Evolutionary conservation across 2,888 invertebrate species (phyloP).

Genomic region (Acrocyrtus sp.): DNA sequence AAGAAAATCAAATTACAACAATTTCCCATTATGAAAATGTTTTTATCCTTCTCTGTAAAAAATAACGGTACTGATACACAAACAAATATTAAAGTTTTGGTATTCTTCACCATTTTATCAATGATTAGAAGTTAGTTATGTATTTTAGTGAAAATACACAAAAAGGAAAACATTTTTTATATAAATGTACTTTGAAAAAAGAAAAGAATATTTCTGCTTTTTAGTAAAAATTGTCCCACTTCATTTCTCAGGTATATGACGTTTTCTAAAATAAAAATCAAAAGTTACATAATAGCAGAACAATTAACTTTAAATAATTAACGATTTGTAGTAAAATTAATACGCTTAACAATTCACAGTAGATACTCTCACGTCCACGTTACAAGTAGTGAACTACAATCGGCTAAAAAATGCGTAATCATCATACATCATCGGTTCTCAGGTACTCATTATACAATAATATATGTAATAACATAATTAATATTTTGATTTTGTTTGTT

Average conservation of each 20-base stretch:
- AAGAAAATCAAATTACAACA: too few species aligned
- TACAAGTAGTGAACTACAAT: slow-evolving; percentile 13
- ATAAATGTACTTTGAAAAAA: too few species aligned
- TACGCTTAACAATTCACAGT: slow-evolving; percentile 39
- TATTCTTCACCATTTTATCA: neutral
- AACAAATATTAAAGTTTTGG: neutral
- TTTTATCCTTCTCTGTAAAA: neutral
- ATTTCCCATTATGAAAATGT: neutral
- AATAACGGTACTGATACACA: neutral
- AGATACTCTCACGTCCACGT: slow-evolving; percentile 14
- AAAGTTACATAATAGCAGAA: slow-evolving; percentile 19
- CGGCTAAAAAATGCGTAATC: slow-evolving; percentile 15
- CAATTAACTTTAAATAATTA: slow-evolving; percentile 12
- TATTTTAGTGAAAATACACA: neutral
- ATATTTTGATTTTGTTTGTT: neutral
- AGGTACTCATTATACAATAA: slow-evolving; percentile 48
- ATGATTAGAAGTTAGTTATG: neutral
- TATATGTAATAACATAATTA: slow-evolving; percentile 22
- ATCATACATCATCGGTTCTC: slow-evolving; percentile 51
- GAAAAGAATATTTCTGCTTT: too few species aligned
- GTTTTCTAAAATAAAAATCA: neutral
- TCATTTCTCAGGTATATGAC: slow-evolving; percentile 48
- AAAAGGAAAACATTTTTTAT: neutral
- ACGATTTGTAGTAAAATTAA: slow-evolving; percentile 30
- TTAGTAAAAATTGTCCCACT: too few species aligned